A percentile compares a stretch with the other conserved stretches of the same genome.
Conservation (phyloP, 2,888 invertebrate species). For the Pseudoips prasinana region DNA sequence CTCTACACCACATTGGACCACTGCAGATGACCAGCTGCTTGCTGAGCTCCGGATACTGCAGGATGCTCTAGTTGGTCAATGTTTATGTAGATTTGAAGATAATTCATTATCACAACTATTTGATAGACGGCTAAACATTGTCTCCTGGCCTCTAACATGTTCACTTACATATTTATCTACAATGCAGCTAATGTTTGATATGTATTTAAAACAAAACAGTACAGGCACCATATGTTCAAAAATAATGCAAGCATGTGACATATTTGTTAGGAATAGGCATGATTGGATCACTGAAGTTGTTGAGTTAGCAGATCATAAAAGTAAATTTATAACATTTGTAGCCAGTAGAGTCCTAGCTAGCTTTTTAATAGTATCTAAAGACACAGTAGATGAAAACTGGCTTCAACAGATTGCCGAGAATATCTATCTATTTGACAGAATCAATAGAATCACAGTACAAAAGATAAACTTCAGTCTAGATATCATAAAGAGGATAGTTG, state of each 20-base stretch:
- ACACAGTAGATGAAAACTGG: constrained; percentile 90
- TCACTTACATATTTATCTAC: constrained; percentile 91
- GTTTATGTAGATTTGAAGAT: constrained; percentile 89
- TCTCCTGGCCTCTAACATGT: constrained; percentile 70
- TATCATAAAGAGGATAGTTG: constrained; percentile 92
- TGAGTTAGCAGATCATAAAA: constrained; percentile 88
- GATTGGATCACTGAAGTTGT: constrained; percentile 93
- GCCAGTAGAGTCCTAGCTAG: constrained; percentile 91
- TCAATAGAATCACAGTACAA: constrained; percentile 85
- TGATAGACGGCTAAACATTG: constrained; percentile 81
- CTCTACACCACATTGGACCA: constrained; percentile 57
- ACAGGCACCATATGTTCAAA: constrained; percentile 91
- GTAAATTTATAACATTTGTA: constrained; percentile 91
- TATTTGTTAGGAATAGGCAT: constrained; percentile 89
- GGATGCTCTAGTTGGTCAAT: constrained; percentile 87
- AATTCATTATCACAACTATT: constrained; percentile 87
- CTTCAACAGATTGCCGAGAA: constrained; percentile 89
- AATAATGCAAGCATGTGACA: constrained; percentile 90
- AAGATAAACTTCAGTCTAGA: constrained; percentile 93
- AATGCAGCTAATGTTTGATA: constrained; percentile 91
- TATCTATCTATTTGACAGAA: constrained; percentile 84
- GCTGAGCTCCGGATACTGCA: constrained; percentile 83
- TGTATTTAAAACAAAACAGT: constrained; percentile 91
- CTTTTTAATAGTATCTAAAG: constrained; percentile 91
- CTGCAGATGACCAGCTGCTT: constrained; percentile 65